A percentile compares a stretch with the other conserved stretches of the same genome.
Evolutionary conservation across 1,140 invertebrate genomes (phyloP).

Genomic region (Macrosteles quadrilineatus): DNA sequence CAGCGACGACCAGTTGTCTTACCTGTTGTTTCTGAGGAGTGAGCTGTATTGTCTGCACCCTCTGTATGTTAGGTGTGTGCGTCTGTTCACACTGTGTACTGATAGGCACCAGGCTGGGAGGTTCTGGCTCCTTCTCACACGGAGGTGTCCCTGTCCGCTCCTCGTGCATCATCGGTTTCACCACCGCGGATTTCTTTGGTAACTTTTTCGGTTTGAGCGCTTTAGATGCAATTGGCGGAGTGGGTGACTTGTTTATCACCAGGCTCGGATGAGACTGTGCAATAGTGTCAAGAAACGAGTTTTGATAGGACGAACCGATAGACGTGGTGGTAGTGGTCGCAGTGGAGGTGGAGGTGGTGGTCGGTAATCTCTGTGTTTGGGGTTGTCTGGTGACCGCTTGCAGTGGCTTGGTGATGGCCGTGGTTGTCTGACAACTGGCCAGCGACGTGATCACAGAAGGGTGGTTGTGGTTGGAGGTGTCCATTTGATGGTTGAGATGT

Average conservation of each 20-base stretch:
- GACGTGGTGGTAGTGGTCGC: not conserved
- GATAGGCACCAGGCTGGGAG: constrained; percentile 23
- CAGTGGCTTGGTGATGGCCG: constrained; percentile 18
- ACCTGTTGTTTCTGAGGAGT: constrained; percentile 61
- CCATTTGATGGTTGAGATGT: constrained; percentile 20
- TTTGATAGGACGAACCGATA: constrained; percentile 34
- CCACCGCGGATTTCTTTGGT: constrained; percentile 45
- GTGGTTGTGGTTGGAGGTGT: constrained; percentile 15
- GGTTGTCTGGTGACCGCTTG: constrained; percentile 22
- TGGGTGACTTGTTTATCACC: constrained; percentile 43
- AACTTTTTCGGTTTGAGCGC: constrained; percentile 40
- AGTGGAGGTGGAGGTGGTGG: no score
- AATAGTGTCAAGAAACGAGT: constrained; percentile 44
- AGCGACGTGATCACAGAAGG: constrained; percentile 30
- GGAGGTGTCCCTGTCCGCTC: constrained; percentile 14
- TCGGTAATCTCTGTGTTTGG: no score
- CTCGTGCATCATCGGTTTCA: constrained; percentile 45
- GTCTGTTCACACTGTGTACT: constrained; percentile 6
- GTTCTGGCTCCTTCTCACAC: constrained; percentile 6
- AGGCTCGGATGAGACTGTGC: constrained; percentile 44
- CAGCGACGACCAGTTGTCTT: no score
- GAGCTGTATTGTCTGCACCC: constrained; percentile 60
- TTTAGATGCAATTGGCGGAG: constrained; percentile 27
- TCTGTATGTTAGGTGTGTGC: constrained; percentile 27
- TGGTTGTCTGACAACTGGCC: constrained; percentile 24